Conservation (phyloP, 1,140 invertebrate species). For the Drosophila punjabiensis region DNA sequence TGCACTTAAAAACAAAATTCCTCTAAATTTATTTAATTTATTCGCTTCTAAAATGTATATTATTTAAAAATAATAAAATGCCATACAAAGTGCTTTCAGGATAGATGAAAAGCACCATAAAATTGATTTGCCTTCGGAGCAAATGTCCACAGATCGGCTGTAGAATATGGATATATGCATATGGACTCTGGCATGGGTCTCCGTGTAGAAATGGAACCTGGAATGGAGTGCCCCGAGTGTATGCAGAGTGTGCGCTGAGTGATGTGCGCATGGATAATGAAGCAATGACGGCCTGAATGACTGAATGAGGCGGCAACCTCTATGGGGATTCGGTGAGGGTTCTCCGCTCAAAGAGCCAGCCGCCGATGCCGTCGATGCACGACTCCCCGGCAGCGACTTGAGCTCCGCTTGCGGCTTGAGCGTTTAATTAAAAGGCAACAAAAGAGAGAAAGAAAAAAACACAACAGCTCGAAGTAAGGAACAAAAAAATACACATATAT, state of each 20-base stretch:
- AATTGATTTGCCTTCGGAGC: slow-evolving; percentile 59
- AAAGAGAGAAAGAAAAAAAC: slow-evolving; percentile 19
- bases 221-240: slow-evolving; percentile 5
- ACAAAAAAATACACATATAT: neutral
- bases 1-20: no score
- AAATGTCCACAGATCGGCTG: slow-evolving; percentile 28
- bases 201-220: slow-evolving; percentile 18
- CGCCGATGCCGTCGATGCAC: slow-evolving; percentile 43
- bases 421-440: slow-evolving; percentile 82
- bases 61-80: slow-evolving; percentile 49
- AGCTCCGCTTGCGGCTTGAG: slow-evolving; percentile 62
- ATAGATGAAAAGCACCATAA: slow-evolving; percentile 42
- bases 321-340: slow-evolving; percentile 36
- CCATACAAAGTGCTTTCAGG: slow-evolving; percentile 37
- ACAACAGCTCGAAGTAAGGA: slow-evolving; percentile 5
- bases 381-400: slow-evolving; percentile 30
- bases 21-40: neutral
- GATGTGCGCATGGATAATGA: slow-evolving; percentile 81
- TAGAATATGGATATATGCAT: slow-evolving; percentile 26
- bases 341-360: slow-evolving; percentile 63
- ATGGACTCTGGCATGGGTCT: slow-evolving; percentile 19
- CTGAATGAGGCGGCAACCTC: slow-evolving; percentile 57
- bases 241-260: slow-evolving; percentile 66
- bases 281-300: slow-evolving; percentile 70
- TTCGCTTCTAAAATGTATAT: neutral